Evolutionary conservation across 2,888 invertebrate species (phyloP).

Genomic region (Listrodromus nycthemerus): DNA sequence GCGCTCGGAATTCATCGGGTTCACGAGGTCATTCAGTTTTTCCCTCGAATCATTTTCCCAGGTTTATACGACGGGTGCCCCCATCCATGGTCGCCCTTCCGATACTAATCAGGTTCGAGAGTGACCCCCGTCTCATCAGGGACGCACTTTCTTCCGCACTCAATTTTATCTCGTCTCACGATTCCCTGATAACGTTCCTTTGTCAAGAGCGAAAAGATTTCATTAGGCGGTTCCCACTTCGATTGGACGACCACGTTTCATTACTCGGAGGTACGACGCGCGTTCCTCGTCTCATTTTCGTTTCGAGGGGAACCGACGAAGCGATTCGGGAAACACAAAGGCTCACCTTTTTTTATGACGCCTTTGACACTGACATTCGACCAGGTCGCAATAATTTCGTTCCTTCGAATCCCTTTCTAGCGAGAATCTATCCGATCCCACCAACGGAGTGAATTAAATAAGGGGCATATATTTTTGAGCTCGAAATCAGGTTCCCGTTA

Average conservation of each 20-base stretch:
- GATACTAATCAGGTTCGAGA: slow-evolving; percentile 27
- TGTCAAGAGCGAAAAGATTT: slow-evolving; percentile 40
- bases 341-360: slow-evolving; percentile 16
- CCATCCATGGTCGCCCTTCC: slow-evolving; percentile 2
- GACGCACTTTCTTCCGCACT: slow-evolving; percentile 17
- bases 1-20: not conserved
- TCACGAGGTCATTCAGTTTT: not conserved
- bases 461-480: not conserved
- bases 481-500: not conserved
- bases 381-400: slow-evolving; percentile 3
- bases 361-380: slow-evolving; percentile 1
- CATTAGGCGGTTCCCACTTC: slow-evolving; percentile 41
- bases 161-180: slow-evolving; percentile 36
- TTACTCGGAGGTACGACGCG: slow-evolving; percentile 24
- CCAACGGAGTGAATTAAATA: not conserved
- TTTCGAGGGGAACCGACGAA: not conserved
- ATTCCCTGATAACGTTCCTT: slow-evolving; percentile 12
- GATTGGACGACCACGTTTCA: slow-evolving; percentile 44
- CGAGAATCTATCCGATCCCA: not conserved
- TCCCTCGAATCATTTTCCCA: not conserved
- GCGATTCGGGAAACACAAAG: slow-evolving; percentile 29
- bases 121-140: not conserved
- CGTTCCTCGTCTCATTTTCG: slow-evolving; percentile 26
- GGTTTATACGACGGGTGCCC: not conserved
- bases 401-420: not conserved